Evolutionary conservation across 1,140 invertebrate species (phyloP), one percentile per base, ranked within the genome.

Genomic region (Macrobrachium nipponense): DNA sequence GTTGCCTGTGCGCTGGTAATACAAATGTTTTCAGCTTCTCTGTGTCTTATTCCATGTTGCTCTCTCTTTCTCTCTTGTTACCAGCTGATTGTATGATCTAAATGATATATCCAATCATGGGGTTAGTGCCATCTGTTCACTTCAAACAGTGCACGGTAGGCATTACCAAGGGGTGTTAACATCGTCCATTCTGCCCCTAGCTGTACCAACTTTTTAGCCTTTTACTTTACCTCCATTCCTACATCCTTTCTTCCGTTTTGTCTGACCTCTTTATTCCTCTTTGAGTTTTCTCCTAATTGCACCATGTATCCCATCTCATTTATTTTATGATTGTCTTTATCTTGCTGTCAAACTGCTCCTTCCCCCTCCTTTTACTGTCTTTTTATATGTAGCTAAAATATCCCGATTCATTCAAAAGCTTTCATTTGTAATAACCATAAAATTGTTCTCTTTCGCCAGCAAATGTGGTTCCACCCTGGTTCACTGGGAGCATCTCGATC

Each of bases 401-500:
- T 20, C 68, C 20, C 68, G 0, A n/a, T 36, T 12, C 7, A 36
- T 36, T 36, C 27, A 2, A 36, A 36, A 36, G 27, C 27, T 36
- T 36, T 36, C 27, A 36, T 36, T 36, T 36, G 27, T 36, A 36
- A 1, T 36, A 36, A 36, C 27, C 27, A 36, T 36, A 4, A 36
- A 36, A 51, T 78, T 58, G 0, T 5, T 68, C 6, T 43, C 18
- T 75, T 10, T 62, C 82, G 6, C 20, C 82, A 76, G 75, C 76
- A 64, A 79, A 86, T 66, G 77, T 79, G 66, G 76, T 88, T 81
- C 64, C 88, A 90, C 60, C 91, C 94, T 97, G 97, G 73, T 97
- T 98, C 82, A 97, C 97, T 0, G 97, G 97, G 0, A 95, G 96
- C 87, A 97, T 98, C 5, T 95, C 95, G 79, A 98, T 98, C 87